Base-by-base conservation (phyloP, 2,888 invertebrate species). In the Aethes cnicana region DNA sequence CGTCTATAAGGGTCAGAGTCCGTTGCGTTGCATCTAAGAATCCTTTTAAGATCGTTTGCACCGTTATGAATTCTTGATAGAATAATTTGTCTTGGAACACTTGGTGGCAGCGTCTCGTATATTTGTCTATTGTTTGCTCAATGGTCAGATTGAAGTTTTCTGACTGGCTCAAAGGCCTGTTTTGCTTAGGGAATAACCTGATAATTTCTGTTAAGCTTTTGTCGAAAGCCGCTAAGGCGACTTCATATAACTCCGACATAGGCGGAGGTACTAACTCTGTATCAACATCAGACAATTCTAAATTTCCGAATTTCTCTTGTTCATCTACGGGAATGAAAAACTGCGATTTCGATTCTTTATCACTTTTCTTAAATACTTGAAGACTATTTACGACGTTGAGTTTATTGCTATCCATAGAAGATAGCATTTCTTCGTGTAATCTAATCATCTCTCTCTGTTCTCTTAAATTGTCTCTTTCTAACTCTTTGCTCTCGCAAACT, bases 41-140 rank as follows among this genome's bases (percentile, higher is more conserved):
- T 1, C 85, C 85, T 0, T 69, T 71, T 37, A 90, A 53, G 21
- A 86, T 65, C 0, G 78, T 82, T 47, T 90, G 90, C 1, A 88
- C 61, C 0, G 73, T 81, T 12, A 78, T 66, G 35, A 86, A 87
- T 56, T 90, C 89, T 63, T 87, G 82, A 54, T 88, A 85, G 56
- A 90, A 90, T 1, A 86, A 54, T 61, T 88, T 89, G 20, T 90
- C 90, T 73, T 87, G 84, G 20, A 90, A 90, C 0, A 90, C 88
- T 72, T 89, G 86, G 35, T 89, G 90, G 21, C 90, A 90, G 17
- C 89, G 68, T 6, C 83, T 66, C 0, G 90, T 90, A 16, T 90
- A 90, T 48, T 87, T 77, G 9, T 90, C 90, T 46, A 90, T 80
- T 0, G 89, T 88, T 4, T 85, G 84, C 64, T 89, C 86, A 0